These are phyloP conservation scores for Gonioctena quinquepunctata DNA, from an alignment of 1,140 invertebrate genomes.

Conservation along the genomic window DNA sequence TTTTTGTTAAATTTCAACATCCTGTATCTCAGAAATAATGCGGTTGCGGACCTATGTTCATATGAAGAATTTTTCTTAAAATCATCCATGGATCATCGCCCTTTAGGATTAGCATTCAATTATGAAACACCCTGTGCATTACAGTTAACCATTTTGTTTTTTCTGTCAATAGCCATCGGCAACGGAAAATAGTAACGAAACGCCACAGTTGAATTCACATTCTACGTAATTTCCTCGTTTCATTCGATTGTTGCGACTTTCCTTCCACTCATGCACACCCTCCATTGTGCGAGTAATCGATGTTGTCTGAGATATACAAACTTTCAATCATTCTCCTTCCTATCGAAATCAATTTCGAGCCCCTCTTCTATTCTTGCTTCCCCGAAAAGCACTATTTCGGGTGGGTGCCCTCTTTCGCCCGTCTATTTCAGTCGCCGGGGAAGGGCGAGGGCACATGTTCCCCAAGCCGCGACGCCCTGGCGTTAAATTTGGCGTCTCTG, in stretches of 20 bases:
- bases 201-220: too few species aligned
- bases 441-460: conserved; percentile 32
- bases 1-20: too few species aligned
- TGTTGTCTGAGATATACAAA: background rate
- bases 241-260: background rate
- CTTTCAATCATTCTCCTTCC: background rate
- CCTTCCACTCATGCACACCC: background rate
- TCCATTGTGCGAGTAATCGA: background rate
- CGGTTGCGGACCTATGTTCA: too few species aligned
- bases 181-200: too few species aligned
- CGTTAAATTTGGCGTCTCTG: conserved; percentile 43
- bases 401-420: conserved; percentile 38
- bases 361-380: background rate
- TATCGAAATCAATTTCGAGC: background rate
- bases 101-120: too few species aligned
- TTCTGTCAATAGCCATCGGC: too few species aligned
- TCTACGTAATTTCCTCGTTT: background rate
- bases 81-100: too few species aligned
- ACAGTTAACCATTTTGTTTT: too few species aligned
- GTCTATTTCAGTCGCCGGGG: conserved; percentile 38
- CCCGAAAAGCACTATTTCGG: conserved; percentile 34
- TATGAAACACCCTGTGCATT: too few species aligned
- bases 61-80: too few species aligned
- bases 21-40: too few species aligned
- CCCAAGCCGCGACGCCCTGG: conserved; percentile 17